Percentiles rank a stretch among this genome's conserved stretches.
Evolutionary conservation across 1,140 invertebrate genomes (phyloP).

Genomic region (Pogonomyrmex californicus): DNA sequence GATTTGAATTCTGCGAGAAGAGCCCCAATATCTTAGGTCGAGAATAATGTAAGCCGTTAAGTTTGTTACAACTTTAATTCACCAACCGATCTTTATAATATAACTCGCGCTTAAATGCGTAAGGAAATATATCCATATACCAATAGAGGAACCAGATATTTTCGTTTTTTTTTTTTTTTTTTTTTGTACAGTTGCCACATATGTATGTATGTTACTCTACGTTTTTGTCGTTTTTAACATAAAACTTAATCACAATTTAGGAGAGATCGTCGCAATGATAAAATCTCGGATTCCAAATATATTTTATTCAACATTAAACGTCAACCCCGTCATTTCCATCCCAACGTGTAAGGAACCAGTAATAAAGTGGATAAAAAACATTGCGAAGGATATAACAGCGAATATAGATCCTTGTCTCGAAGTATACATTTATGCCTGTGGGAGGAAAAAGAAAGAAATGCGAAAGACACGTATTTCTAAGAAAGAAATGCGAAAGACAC

Average conservation of each 20-base stretch:
- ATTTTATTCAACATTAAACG: conserved; percentile 76
- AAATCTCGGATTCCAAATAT: conserved; percentile 76
- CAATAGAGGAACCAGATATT: conserved; percentile 25
- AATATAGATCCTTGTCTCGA: neutral
- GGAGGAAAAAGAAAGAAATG: conserved; percentile 4
- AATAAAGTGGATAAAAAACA: conserved; percentile 32
- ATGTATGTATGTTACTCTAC: conserved; percentile 23
- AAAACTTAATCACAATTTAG: conserved; percentile 50
- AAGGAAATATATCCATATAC: conserved; percentile 2
- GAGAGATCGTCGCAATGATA: conserved; percentile 47
- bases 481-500: neutral
- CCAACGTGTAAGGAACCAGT: conserved; percentile 20
- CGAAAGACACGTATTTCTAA: neutral
- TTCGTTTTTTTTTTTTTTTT: conserved; percentile 34
- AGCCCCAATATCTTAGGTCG: neutral
- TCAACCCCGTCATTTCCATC: conserved; percentile 26
- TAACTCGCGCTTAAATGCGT: conserved; percentile 3
- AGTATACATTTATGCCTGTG: neutral
- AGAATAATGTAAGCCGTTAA: conserved; percentile 40
- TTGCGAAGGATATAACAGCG: conserved; percentile 25
- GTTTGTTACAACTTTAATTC: conserved; percentile 55
- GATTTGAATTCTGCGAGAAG: conserved; percentile 13
- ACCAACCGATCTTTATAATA: conserved; percentile 41
- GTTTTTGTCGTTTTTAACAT: conserved; percentile 5
- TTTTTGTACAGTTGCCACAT: conserved; percentile 32